Base-by-base conservation (phyloP, 2,888 invertebrate genomes). In the Holacanthella duospinosa region DNA sequence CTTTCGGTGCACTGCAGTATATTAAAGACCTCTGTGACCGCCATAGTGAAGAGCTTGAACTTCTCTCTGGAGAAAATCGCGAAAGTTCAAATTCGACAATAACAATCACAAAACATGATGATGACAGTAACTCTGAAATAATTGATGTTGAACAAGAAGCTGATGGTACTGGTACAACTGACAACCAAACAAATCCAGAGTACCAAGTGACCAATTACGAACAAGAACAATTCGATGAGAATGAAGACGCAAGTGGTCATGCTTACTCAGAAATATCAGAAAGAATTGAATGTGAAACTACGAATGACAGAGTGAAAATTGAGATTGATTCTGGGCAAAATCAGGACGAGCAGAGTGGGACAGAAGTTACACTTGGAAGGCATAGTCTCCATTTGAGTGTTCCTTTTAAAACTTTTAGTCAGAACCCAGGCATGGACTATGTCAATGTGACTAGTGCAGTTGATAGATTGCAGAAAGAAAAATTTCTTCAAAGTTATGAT, bases 11-110 rank as follows among this genome's bases (percentile, higher is more conserved):
- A 2, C 65, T 66, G 16, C 65, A 66, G 29, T 65, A 61, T 58
- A 61, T 70, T 27, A 70, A 70, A 62, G 68, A 69, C 25, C 29
- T 66, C 1, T 66, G 55, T 29, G 59, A 59, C 6, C 54, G 64
- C 36, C 36, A 36, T 36, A 36, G 36, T 16, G 36, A 36, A 36
- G 36, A 36, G 36, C 36, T 36, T 16, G 36, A 36, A 16, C 36
- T 36, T 16, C 36, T 36, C 16, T 36, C 36, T 9, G 36, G 36
- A 36, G 36, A 36, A 36, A 36, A 36, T 16, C 6, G 36, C 9
- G 36, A 36, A 16, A 36, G 36, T 36, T 36, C 16, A 36, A 36
- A 36, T 16, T 36, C 36, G 9, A 36, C 16, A 36, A 16, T 9
- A 36, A 36, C 36, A 9, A 16, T 36, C 36, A 6, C 6, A 36